Evolutionary conservation across 2,113 vertebrate species (phyloP).

Genomic region (Pipra filicauda): DNA sequence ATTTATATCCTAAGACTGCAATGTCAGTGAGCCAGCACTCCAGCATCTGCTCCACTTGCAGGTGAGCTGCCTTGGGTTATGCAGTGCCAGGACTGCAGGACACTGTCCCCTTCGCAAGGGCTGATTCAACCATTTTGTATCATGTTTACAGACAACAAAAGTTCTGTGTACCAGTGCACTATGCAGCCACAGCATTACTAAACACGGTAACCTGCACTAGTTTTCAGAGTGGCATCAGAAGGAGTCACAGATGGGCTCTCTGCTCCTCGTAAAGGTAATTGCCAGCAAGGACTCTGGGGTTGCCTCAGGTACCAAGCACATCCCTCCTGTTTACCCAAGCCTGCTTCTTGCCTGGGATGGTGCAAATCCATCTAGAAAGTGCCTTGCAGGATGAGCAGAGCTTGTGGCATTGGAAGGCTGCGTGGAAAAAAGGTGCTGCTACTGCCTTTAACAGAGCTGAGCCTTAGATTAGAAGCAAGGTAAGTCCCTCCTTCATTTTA

Average conservation of each 20-base stretch:
- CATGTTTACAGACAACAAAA: fast-evolving
- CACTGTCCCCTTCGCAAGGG: background rate
- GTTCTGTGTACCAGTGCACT: background rate
- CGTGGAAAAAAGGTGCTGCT: background rate
- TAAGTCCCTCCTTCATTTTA: background rate
- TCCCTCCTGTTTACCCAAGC: background rate
- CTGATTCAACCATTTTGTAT: background rate
- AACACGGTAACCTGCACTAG: background rate
- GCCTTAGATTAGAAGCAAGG: background rate
- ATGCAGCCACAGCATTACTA: fast-evolving
- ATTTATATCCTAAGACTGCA: background rate
- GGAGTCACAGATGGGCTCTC: background rate
- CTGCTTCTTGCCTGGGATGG: fast-evolving
- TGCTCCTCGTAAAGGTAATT: fast-evolving
- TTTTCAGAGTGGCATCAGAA: background rate
- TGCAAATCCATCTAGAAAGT: background rate
- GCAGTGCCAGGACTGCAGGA: fast-evolving
- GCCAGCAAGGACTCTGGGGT: background rate
- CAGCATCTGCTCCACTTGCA: background rate
- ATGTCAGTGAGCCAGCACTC: background rate
- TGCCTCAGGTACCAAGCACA: background rate
- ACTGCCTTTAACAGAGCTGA: background rate
- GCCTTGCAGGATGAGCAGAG: background rate
- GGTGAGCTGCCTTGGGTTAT: background rate
- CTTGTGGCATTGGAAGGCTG: background rate